phyloP scores from a whole-genome alignment of 1,140 invertebrate species.

The Helicoverpa zea region DNA sequence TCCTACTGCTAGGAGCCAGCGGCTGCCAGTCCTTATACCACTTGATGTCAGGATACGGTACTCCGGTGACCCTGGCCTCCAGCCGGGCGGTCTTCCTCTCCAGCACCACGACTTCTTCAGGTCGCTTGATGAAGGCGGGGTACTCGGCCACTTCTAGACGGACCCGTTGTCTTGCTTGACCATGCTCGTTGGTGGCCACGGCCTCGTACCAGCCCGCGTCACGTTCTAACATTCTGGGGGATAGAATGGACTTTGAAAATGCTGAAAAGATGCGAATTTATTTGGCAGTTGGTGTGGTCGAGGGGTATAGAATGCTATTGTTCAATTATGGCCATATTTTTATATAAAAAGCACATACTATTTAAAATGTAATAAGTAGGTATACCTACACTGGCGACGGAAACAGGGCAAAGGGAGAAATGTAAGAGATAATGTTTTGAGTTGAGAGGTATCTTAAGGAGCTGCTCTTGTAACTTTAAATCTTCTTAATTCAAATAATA shows the following conservation, averaged over 20 bases:
- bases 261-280: no score
- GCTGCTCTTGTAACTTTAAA: no score
- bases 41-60: constrained; percentile 97
- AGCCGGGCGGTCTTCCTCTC: constrained; percentile 91
- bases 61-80: constrained; percentile 95
- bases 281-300: no score
- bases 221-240: constrained; percentile 92
- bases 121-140: constrained; percentile 95
- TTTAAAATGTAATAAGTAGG: no score
- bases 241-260: not conserved
- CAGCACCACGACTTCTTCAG: constrained; percentile 94
- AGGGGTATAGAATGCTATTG: no score
- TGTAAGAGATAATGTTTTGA: no score
- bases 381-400: no score
- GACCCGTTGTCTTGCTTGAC: constrained; percentile 94
- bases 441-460: no score
- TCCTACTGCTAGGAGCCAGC: constrained; percentile 91
- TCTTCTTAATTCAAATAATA: no score
- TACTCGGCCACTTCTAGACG: constrained; percentile 96
- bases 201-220: constrained; percentile 98
- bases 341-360: no score
- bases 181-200: constrained; percentile 96
- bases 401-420: no score
- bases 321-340: no score
- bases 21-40: constrained; percentile 99